Conservation (phyloP, 1,140 invertebrate genomes). For the Spodoptera litura region DNA sequence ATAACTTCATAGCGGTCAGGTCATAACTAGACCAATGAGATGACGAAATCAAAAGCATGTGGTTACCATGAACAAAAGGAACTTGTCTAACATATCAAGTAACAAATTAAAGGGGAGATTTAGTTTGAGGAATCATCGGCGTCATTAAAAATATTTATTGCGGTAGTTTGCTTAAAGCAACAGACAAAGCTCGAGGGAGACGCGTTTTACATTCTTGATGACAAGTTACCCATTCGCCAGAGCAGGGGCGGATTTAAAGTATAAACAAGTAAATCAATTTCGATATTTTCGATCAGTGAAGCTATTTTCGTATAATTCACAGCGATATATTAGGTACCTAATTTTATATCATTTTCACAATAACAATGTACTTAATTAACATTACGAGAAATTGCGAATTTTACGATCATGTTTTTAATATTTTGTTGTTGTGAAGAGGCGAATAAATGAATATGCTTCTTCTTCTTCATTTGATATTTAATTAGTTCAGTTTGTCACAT, state of each 20-base stretch:
- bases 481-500: too few relatives aligned
- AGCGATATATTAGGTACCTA: too few relatives aligned
- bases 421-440: too few relatives aligned
- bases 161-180: conserved; percentile 78
- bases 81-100: conserved; percentile 9
- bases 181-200: conserved; percentile 68
- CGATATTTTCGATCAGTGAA: too few relatives aligned
- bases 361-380: too few relatives aligned
- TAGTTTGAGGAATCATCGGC: conserved; percentile 69
- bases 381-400: too few relatives aligned
- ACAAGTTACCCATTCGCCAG: conserved; percentile 76
- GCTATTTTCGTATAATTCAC: too few relatives aligned
- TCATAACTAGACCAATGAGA: neutral
- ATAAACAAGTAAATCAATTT: too few relatives aligned
- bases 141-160: conserved; percentile 82
- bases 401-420: too few relatives aligned
- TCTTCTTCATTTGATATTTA: too few relatives aligned
- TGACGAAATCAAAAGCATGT: conserved; percentile 10
- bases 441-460: too few relatives aligned
- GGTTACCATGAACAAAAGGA: neutral
- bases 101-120: conserved; percentile 38
- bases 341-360: too few relatives aligned
- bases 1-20: neutral
- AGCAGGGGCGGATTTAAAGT: conserved; percentile 64
- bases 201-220: conserved; percentile 83